Conservation (phyloP, 2,888 invertebrate genomes). For the Dryadula phaetusa region DNA sequence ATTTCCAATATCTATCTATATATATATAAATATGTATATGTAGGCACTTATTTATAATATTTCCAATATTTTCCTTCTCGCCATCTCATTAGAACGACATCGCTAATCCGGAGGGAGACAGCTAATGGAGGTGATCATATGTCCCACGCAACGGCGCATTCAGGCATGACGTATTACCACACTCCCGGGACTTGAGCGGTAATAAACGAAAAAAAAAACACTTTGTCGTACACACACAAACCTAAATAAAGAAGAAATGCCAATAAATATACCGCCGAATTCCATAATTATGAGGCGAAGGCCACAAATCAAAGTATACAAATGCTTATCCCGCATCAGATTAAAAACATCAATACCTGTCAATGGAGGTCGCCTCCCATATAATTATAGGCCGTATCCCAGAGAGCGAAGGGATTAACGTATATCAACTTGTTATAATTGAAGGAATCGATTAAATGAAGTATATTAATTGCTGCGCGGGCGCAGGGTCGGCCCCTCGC, state of each 20-base stretch:
- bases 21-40: not conserved
- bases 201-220: constrained; percentile 64
- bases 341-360: constrained; percentile 84
- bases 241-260: constrained; percentile 68
- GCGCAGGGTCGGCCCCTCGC: constrained; percentile 67
- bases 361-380: constrained; percentile 83
- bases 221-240: constrained; percentile 65
- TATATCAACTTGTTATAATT: constrained; percentile 82
- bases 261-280: constrained; percentile 81
- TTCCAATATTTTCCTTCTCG: constrained; percentile 78
- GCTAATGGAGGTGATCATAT: constrained; percentile 81
- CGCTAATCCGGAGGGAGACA: constrained; percentile 81
- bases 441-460: constrained; percentile 84
- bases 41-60: constrained; percentile 50
- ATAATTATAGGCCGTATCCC: constrained; percentile 83
- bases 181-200: constrained; percentile 67
- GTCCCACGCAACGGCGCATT: constrained; percentile 78
- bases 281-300: constrained; percentile 82
- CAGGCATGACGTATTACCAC: constrained; percentile 79
- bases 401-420: constrained; percentile 80
- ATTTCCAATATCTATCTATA: constrained; percentile 48
- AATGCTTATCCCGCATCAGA: constrained; percentile 84
- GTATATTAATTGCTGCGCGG: constrained; percentile 83
- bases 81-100: constrained; percentile 80
- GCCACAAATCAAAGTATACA: constrained; percentile 81